Evolutionary conservation across 2,888 invertebrate species (phyloP).

Genomic region (Stenodera caucasica): DNA sequence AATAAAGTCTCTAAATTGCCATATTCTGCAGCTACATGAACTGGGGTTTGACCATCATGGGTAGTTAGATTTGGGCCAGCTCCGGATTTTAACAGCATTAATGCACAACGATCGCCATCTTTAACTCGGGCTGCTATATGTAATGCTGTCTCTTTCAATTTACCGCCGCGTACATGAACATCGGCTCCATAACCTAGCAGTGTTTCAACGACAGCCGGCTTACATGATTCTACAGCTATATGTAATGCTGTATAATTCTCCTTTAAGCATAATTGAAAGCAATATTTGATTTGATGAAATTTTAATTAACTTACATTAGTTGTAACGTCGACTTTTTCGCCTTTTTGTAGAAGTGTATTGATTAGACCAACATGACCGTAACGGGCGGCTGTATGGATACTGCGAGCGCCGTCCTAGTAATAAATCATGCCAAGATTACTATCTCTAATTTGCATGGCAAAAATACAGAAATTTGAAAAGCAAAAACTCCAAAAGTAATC

Average conservation of each 20-base stretch:
- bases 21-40: slow-evolving; percentile 92
- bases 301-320: slow-evolving; percentile 74
- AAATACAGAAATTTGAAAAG: slow-evolving; percentile 11
- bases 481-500: background rate
- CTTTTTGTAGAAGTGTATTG: slow-evolving; percentile 91
- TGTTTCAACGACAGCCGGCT: slow-evolving; percentile 93
- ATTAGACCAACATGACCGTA: slow-evolving; percentile 98
- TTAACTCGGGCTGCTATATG: slow-evolving; percentile 95
- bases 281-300: slow-evolving; percentile 14
- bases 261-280: slow-evolving; percentile 56
- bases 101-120: slow-evolving; percentile 89
- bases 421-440: background rate
- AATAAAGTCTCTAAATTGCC: slow-evolving; percentile 87
- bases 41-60: slow-evolving; percentile 95
- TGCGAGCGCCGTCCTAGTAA: slow-evolving; percentile 85
- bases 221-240: slow-evolving; percentile 93
- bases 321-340: slow-evolving; percentile 93
- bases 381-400: slow-evolving; percentile 96
- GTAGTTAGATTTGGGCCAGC: slow-evolving; percentile 95
- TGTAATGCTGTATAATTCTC: slow-evolving; percentile 98
- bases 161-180: slow-evolving; percentile 90
- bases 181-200: slow-evolving; percentile 95
- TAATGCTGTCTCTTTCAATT: slow-evolving; percentile 88
- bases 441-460: slow-evolving; percentile 27
- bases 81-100: slow-evolving; percentile 97